Evolutionary conservation across 2,113 vertebrate genomes (phyloP).

Genomic region (Corythornis cristatus): DNA sequence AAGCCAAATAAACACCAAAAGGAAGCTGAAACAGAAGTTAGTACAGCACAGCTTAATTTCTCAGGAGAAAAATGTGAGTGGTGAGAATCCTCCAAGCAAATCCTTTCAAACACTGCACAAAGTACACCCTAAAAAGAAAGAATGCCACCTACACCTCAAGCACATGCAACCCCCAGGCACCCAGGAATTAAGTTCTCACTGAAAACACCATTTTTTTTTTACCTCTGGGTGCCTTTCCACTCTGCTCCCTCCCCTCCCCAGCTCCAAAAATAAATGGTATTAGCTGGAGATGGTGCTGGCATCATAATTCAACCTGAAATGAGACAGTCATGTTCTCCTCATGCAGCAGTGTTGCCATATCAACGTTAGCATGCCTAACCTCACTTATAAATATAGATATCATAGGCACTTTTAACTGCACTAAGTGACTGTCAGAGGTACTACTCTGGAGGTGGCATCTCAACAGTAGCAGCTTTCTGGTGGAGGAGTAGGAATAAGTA

Average conservation of each 20-base stretch:
- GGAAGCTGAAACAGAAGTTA: not conserved
- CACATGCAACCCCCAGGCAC: not conserved
- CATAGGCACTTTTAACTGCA: conserved; percentile 29
- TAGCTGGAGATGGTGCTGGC: conserved; percentile 20
- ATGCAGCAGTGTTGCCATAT: conserved; percentile 38
- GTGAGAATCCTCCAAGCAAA: not conserved
- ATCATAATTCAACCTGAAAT: conserved; percentile 47
- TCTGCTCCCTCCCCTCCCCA: conserved; percentile 11
- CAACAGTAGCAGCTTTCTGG: not conserved
- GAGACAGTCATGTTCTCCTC: conserved; percentile 47
- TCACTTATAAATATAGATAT: conserved; percentile 41
- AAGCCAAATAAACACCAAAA: not conserved
- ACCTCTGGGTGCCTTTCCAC: not conserved
- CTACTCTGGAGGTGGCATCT: not conserved
- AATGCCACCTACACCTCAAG: not conserved
- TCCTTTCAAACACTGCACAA: not conserved
- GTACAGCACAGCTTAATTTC: not conserved
- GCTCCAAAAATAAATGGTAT: not conserved
- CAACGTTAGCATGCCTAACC: conserved; percentile 47
- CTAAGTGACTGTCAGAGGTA: not conserved
- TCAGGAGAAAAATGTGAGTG: not conserved
- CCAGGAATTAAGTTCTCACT: not conserved
- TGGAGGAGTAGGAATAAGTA: not conserved
- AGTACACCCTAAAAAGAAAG: not conserved
- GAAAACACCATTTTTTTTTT: not conserved